Evolutionary conservation across 1,140 invertebrate species (phyloP), one percentile per base, ranked within the genome.

Genomic region (Drosophila watanabei): DNA sequence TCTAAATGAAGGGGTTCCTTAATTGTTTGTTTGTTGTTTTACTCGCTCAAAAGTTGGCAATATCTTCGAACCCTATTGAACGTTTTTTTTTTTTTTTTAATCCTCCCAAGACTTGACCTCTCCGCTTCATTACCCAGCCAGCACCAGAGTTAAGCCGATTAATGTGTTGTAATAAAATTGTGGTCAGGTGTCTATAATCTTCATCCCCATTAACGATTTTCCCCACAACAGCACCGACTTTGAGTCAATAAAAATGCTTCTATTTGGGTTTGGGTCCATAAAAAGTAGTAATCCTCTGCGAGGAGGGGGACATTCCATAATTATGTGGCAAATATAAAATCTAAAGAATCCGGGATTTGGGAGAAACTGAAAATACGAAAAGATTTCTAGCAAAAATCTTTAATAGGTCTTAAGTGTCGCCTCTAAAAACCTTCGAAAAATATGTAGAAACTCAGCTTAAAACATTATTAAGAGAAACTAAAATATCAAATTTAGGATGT

Each of bases 131-230:
- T 45, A 13, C 18, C 30, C 18, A 45, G n/a, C 13, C 33, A 16
- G 52, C 32, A 13, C 11, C 37, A 28, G 24, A 52, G 46, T 54
- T 77, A 77, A 77, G 52, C 75, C 62, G 75, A 59, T 77, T 77
- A 68, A 60, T 35, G 46, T 28, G 13, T 11, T 76, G 72, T 66
- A 52, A 58, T 75, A 63, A 58, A 77, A 76, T 66, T 77, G 54
- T 77, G 73, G 75, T 77, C 75, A 77, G 75, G 75, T 77, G 73
- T 32, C 32, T 28, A 48, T 52, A 51, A 65, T 52, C 48, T 11
- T 54, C 32, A 77, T 77, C 30, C 61, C 73, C 46, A 41, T 68
- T 70, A 52, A 70, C 43, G 45, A 63, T 66, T 62, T 43, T 41
- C 10, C 10, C 16, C n/a, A 43, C n/a, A 39, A 39, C 41, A 37